Evolutionary conservation across 2,888 invertebrate genomes (phyloP).

Genomic region (Cabera pusaria): DNA sequence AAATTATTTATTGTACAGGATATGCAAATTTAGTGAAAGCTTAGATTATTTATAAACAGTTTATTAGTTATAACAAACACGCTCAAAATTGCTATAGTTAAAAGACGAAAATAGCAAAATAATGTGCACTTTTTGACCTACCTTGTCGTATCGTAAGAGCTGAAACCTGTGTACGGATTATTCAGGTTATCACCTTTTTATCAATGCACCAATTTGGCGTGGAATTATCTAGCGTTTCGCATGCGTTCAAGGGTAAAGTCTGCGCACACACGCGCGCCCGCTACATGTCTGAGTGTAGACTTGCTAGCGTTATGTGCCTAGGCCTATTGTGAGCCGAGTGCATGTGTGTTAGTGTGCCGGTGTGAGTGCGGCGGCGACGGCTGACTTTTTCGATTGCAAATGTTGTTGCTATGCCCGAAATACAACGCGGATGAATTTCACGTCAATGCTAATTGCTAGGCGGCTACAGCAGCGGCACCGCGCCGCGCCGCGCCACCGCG

Average conservation of each 20-base stretch:
- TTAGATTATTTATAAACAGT: neutral
- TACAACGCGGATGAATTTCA: slow-evolving; percentile 72
- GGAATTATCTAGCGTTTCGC: slow-evolving; percentile 72
- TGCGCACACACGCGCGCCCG: slow-evolving; percentile 60
- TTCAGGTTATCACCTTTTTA: slow-evolving; percentile 74
- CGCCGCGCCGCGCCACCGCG: slow-evolving; percentile 36
- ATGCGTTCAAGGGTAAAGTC: slow-evolving; percentile 79
- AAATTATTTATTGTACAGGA: neutral
- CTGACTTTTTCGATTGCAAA: slow-evolving; percentile 76
- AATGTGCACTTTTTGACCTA: slow-evolving; percentile 27
- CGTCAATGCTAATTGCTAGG: slow-evolving; percentile 66
- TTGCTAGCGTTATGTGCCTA: slow-evolving; percentile 51
- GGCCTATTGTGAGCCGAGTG: slow-evolving; percentile 62
- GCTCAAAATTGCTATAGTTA: too few species aligned
- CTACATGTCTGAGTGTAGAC: slow-evolving; percentile 50
- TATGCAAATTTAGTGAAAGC: neutral
- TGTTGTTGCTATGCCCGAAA: slow-evolving; percentile 79
- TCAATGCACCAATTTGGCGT: slow-evolving; percentile 74
- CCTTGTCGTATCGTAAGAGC: slow-evolving; percentile 31
- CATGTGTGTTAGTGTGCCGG: slow-evolving; percentile 49
- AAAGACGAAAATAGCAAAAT: too few species aligned
- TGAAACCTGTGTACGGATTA: slow-evolving; percentile 51
- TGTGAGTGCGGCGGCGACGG: slow-evolving; percentile 64
- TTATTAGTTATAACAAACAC: too few species aligned
- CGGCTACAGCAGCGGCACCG: slow-evolving; percentile 45